A percentile compares a stretch with the other conserved stretches of the same genome.
These are phyloP conservation scores for Drosophila greeni DNA, from an alignment of 2,888 invertebrate species.

Conservation along the genomic window DNA sequence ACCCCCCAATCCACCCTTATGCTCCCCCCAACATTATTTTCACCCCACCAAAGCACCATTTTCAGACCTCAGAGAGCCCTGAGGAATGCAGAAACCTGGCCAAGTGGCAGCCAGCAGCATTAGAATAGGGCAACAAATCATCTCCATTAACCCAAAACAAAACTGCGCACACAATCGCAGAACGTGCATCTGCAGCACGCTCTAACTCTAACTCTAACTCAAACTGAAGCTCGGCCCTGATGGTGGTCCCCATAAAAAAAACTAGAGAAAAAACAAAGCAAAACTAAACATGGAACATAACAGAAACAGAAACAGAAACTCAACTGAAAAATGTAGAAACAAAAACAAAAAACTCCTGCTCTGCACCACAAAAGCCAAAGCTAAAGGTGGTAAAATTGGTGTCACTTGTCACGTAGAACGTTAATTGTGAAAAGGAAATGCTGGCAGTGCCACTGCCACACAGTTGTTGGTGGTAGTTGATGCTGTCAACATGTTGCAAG, in stretches of 20 bases:
- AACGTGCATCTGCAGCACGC: constrained; percentile 75
- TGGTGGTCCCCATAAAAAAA: constrained; percentile 68
- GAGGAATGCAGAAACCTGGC: constrained; percentile 4
- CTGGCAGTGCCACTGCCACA: constrained; percentile 23
- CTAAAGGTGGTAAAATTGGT: constrained; percentile 75
- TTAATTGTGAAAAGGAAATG: constrained; percentile 74
- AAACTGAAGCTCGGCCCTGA: constrained; percentile 41
- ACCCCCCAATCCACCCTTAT: no score
- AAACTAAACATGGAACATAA: constrained; percentile 53
- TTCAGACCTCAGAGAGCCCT: background rate
- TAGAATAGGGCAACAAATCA: constrained; percentile 75
- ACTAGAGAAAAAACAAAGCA: constrained; percentile 6
- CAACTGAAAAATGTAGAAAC: constrained; percentile 8
- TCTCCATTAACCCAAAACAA: constrained; percentile 76
- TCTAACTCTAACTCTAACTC: constrained; percentile 29
- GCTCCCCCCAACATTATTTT: constrained; percentile 31
- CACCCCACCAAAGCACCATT: constrained; percentile 31
- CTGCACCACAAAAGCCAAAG: constrained; percentile 50
- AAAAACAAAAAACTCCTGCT: constrained; percentile 25
- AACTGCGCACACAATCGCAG: constrained; percentile 73
- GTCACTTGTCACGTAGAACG: constrained; percentile 76
- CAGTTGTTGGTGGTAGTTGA: constrained; percentile 25
- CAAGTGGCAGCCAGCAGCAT: constrained; percentile 34
- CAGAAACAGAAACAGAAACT: constrained; percentile 31
- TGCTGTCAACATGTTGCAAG: constrained; percentile 63